Conservation (phyloP, 2,113 vertebrate genomes). For the Cariama cristata region DNA sequence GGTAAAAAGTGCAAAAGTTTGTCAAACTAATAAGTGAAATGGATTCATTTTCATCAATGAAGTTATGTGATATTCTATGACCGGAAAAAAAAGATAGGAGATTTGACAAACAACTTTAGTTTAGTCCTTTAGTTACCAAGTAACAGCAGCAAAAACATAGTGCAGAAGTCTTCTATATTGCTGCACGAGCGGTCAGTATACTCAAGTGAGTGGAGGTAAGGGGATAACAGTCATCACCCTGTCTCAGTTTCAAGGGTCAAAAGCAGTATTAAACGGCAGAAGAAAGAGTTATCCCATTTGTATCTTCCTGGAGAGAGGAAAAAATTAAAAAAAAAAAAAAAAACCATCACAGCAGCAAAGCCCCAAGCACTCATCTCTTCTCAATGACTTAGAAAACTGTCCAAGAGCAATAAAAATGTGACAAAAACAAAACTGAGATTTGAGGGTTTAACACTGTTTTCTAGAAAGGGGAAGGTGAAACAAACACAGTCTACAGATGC, state of each 20-base stretch:
- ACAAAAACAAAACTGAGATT: not conserved
- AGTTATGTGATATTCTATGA: rapidly evolving
- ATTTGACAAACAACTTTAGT: not conserved
- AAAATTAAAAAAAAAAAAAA: not conserved
- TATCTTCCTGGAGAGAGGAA: not conserved
- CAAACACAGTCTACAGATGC: not conserved
- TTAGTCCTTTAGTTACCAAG: not conserved
- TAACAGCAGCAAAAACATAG: not conserved
- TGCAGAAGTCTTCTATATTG: not conserved
- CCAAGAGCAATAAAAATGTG: not conserved
- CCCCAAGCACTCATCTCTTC: not conserved
- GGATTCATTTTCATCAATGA: not conserved
- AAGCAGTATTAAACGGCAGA: not conserved
- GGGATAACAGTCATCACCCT: not conserved
- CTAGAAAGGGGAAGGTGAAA: not conserved
- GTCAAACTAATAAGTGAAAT: not conserved
- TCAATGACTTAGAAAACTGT: not conserved
- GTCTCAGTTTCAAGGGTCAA: not conserved
- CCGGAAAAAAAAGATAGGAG: not conserved
- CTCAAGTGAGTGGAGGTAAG: rapidly evolving
- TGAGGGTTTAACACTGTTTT: not conserved
- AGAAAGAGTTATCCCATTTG: not conserved
- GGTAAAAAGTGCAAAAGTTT: not conserved
- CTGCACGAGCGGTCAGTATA: not conserved
- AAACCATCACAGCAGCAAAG: not conserved